Conservation (phyloP, 2,888 invertebrate species). For the Cistogaster globosa region DNA sequence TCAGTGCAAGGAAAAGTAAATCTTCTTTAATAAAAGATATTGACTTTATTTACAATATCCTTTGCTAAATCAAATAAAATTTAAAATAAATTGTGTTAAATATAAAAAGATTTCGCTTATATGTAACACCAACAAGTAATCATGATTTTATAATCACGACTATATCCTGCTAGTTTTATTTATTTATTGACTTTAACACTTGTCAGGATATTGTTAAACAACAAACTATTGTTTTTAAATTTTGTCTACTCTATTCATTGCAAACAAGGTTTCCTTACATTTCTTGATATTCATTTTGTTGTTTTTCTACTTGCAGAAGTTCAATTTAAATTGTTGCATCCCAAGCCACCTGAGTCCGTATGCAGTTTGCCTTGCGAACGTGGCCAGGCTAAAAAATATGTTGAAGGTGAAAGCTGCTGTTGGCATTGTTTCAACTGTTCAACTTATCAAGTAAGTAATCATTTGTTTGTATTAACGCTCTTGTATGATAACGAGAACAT, state of each 20-base stretch:
- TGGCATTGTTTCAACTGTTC: conserved; percentile 97
- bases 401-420: conserved; percentile 96
- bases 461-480: conserved; percentile 19
- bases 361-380: conserved; percentile 94
- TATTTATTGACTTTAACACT: conserved; percentile 14
- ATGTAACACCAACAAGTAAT: neutral
- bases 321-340: conserved; percentile 91
- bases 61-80: conserved; percentile 21
- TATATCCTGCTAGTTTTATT: neutral
- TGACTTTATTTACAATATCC: neutral
- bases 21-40: conserved; percentile 24
- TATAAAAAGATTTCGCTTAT: neutral
- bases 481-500: neutral
- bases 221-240: neutral
- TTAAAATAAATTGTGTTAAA: conserved; percentile 24
- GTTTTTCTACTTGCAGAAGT: conserved; percentile 85
- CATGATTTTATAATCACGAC: neutral
- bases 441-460: conserved; percentile 88
- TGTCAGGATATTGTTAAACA: conserved; percentile 19
- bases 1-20: neutral
- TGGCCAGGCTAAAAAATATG: conserved; percentile 95
- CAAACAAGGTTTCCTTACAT: conserved; percentile 28
- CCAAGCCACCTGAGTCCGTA: conserved; percentile 92
- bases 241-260: conserved; percentile 40
- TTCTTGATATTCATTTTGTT: conserved; percentile 43